These are phyloP conservation scores for Hirtodrosophila confusa DNA, from an alignment of 2,888 invertebrate species.

Conservation along the genomic window DNA sequence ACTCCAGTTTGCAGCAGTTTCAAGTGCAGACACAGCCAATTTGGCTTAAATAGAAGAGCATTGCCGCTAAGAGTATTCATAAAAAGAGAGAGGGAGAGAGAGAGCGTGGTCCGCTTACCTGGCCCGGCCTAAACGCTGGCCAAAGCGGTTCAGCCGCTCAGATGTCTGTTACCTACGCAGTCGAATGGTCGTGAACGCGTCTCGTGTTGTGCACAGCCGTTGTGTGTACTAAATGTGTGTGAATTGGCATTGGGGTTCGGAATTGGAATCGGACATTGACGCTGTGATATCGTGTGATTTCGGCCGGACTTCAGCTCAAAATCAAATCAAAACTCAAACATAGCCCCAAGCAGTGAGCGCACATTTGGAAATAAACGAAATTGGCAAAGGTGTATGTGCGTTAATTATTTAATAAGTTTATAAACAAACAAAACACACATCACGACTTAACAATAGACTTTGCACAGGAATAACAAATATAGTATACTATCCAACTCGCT, in stretches of 20 bases:
- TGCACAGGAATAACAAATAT: too few relatives aligned
- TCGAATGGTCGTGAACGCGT: conserved; percentile 57
- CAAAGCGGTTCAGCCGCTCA: conserved; percentile 47
- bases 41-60: not conserved
- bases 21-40: not conserved
- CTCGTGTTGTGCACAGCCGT: too few relatives aligned
- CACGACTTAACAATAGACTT: conserved; percentile 6
- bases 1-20: not conserved
- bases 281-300: conserved; percentile 27
- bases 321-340: conserved; percentile 17
- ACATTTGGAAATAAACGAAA: conserved; percentile 19
- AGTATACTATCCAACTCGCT: not conserved
- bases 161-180: conserved; percentile 64
- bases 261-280: conserved; percentile 36
- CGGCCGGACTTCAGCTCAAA: conserved; percentile 17
- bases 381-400: conserved; percentile 27
- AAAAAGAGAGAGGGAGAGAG: not conserved
- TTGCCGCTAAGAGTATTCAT: not conserved
- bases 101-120: conserved; percentile 25
- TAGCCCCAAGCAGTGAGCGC: conserved; percentile 18
- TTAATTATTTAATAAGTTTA: conserved; percentile 6
- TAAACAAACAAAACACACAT: not conserved
- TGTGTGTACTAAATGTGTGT: conserved; percentile 20
- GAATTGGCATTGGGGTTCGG: conserved; percentile 29
- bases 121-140: conserved; percentile 9